Conservation (phyloP, 2,797 vertebrate species). For the Oreochromis mossambicus region DNA sequence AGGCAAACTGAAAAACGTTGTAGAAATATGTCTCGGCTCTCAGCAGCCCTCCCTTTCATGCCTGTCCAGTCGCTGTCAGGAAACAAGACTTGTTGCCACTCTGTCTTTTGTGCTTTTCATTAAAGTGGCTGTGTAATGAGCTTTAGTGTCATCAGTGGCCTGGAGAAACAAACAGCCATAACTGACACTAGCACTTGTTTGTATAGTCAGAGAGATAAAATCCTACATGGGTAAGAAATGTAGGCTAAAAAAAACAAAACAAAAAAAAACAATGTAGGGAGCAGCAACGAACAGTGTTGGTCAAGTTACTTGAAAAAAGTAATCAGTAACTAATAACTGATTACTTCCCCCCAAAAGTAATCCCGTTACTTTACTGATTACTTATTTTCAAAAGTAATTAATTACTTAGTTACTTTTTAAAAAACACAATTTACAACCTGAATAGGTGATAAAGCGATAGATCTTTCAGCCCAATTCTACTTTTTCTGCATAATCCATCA, state of each 20-base stretch:
- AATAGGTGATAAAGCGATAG: too few relatives aligned
- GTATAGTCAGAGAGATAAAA: background rate
- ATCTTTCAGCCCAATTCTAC: too few relatives aligned
- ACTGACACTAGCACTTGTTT: slow-evolving; percentile 20
- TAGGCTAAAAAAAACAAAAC: rapidly evolving
- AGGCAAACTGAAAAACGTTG: slow-evolving; percentile 9
- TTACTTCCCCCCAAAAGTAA: too few relatives aligned
- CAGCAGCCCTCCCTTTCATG: slow-evolving; percentile 22
- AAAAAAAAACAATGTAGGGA: background rate
- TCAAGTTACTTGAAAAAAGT: too few relatives aligned
- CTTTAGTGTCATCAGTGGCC: background rate
- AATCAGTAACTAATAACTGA: too few relatives aligned
- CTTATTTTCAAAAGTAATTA: too few relatives aligned
- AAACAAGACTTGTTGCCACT: slow-evolving; percentile 40
- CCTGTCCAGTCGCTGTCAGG: slow-evolving; percentile 30
- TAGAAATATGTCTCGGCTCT: slow-evolving; percentile 24
- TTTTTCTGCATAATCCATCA: too few relatives aligned
- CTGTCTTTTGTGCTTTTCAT: slow-evolving; percentile 5
- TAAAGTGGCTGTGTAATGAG: background rate
- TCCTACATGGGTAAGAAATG: background rate
- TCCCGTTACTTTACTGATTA: too few relatives aligned
- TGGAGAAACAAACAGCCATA: slow-evolving; percentile 4
- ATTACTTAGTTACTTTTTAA: too few relatives aligned
- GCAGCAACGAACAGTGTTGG: background rate
- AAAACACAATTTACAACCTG: too few relatives aligned